A percentile compares a stretch with the other conserved stretches of the same genome.
phyloP scores from a whole-genome alignment of 2,113 vertebrate species.

The Cyprinus carpio region DNA sequence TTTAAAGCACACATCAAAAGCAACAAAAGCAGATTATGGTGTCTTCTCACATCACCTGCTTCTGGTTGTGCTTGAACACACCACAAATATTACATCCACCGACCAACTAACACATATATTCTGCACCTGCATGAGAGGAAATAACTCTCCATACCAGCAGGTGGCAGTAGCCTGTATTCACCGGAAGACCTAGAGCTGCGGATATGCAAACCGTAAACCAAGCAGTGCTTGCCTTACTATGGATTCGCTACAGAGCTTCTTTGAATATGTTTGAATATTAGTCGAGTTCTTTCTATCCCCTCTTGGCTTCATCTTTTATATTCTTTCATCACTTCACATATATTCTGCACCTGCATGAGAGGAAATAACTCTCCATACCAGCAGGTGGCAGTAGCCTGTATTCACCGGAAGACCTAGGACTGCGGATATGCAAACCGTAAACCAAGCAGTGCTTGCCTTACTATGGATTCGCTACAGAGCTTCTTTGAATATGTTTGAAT shows the following conservation, averaged over 20 bases:
- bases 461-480: too few relatives aligned
- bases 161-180: neutral
- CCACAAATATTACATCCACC: neutral
- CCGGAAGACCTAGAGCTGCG: neutral
- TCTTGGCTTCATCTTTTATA: neutral
- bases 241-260: too few relatives aligned
- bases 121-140: neutral
- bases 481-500: too few relatives aligned
- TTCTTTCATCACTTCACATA: neutral
- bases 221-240: neutral
- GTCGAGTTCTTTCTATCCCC: neutral
- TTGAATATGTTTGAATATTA: too few relatives aligned
- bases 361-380: neutral
- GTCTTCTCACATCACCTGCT: neutral
- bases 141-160: constrained; percentile 1
- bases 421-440: neutral
- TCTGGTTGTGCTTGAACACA: neutral
- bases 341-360: neutral
- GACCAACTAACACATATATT: neutral
- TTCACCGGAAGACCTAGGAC: neutral
- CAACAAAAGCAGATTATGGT: neutral
- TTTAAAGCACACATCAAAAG: neutral
- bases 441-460: neutral
- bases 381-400: neutral
- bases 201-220: neutral